Evolutionary conservation across 2,888 invertebrate genomes (phyloP).

Genomic region (Drosophila subsilvestris): DNA sequence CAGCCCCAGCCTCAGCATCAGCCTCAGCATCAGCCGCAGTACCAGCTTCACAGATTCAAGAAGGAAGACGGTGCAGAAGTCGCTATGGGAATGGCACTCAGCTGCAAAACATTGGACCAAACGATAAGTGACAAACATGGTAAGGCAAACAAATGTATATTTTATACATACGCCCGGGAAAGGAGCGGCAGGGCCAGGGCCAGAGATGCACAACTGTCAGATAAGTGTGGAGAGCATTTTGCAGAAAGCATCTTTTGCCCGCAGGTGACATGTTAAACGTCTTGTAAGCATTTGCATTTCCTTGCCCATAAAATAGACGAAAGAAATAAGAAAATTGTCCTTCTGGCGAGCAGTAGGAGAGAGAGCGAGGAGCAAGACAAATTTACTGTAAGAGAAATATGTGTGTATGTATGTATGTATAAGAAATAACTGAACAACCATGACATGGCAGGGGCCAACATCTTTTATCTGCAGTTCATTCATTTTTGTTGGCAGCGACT

Average conservation of each 20-base stretch:
- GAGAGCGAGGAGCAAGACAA: background rate
- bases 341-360: background rate
- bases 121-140: conserved; percentile 78
- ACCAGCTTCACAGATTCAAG: conserved; percentile 1
- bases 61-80: conserved; percentile 32
- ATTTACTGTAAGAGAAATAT: conserved; percentile 8
- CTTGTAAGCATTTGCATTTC: conserved; percentile 71
- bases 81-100: conserved; percentile 44
- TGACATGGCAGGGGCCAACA: conserved; percentile 41
- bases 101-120: conserved; percentile 58
- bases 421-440: conserved; percentile 60
- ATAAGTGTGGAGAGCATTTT: conserved; percentile 70
- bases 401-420: conserved; percentile 40
- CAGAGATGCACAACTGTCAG: conserved; percentile 76
- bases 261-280: conserved; percentile 80
- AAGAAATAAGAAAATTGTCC: conserved; percentile 36
- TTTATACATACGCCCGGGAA: conserved; percentile 52
- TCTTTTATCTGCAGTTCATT: conserved; percentile 66
- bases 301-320: conserved; percentile 49
- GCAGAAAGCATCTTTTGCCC: conserved; percentile 65
- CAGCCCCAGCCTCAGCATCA: no score
- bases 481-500: conserved; percentile 46
- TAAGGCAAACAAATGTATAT: conserved; percentile 74
- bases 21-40: conserved; percentile 1
- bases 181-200: background rate